phyloP scores from a whole-genome alignment of 2,797 vertebrate species.

The Acridotheres tristis region DNA sequence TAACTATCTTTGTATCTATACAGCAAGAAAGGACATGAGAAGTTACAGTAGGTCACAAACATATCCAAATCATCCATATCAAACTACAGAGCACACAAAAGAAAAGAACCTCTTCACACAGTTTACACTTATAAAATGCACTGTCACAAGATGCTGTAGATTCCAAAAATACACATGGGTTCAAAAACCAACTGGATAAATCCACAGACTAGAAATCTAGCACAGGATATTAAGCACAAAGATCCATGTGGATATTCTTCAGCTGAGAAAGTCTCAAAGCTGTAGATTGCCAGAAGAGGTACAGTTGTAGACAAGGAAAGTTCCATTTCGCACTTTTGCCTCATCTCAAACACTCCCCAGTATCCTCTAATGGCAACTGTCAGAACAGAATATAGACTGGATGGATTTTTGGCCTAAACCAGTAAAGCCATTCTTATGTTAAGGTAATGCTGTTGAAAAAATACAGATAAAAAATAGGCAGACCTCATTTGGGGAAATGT shows the following conservation, averaged over 20 bases:
- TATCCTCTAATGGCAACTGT: constrained; percentile 11
- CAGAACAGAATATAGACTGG: constrained; percentile 13
- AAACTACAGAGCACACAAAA: constrained; percentile 7
- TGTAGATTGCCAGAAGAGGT: constrained; percentile 33
- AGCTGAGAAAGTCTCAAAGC: constrained; percentile 48
- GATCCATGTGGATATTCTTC: neutral
- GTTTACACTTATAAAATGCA: constrained; percentile 29
- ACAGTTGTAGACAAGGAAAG: neutral
- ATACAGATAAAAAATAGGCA: constrained; percentile 59
- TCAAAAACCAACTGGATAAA: neutral
- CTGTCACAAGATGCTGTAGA: constrained; percentile 28
- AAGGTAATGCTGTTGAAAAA: constrained; percentile 36
- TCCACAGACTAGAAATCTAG: neutral
- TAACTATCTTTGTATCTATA: neutral
- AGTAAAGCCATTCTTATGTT: neutral
- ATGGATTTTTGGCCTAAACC: constrained; percentile 43
- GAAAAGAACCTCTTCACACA: constrained; percentile 3
- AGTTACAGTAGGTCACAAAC: constrained; percentile 32
- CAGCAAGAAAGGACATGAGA: neutral
- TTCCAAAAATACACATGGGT: neutral
- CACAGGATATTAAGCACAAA: constrained; percentile 1
- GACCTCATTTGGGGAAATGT: constrained; percentile 63
- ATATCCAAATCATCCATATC: neutral
- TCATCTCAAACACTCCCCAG: neutral
- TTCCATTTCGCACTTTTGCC: neutral